A percentile compares a stretch with the other conserved stretches of the same genome.
phyloP scores from a whole-genome alignment of 2,113 vertebrate genomes.

The Rhizomys pruinosus region DNA sequence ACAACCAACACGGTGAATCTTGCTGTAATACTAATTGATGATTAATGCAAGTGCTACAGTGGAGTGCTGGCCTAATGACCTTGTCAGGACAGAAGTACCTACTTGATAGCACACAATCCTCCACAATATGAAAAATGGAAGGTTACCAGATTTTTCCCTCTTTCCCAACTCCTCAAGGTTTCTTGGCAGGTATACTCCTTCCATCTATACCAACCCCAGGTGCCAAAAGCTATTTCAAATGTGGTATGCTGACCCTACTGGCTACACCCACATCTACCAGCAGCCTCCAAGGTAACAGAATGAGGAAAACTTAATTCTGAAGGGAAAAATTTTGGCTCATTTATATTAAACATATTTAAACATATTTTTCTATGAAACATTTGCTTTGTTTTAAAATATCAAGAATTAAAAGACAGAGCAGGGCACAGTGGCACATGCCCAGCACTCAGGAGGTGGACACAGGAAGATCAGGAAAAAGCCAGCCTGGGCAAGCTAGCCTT shows the following conservation, averaged over 20 bases:
- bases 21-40: neutral
- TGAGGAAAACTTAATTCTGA: constrained; percentile 39
- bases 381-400: constrained; percentile 44
- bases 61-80: neutral
- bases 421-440: no score
- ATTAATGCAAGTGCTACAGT: constrained; percentile 1
- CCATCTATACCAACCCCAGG: neutral
- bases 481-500: neutral
- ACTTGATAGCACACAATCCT: neutral
- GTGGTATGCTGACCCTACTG: neutral
- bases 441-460: neutral
- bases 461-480: neutral
- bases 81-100: neutral
- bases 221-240: neutral
- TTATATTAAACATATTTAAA: neutral
- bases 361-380: neutral
- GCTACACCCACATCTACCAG: neutral
- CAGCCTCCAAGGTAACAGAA: neutral
- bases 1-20: neutral
- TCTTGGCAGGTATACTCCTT: neutral
- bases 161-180: neutral
- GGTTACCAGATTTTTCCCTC: neutral
- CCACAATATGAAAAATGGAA: neutral
- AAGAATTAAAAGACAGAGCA: neutral
- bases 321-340: neutral